A percentile compares a stretch with the other conserved stretches of the same genome.
Conservation (phyloP, 2,888 invertebrate genomes). For the Amblyjoppa fuscipennis region DNA sequence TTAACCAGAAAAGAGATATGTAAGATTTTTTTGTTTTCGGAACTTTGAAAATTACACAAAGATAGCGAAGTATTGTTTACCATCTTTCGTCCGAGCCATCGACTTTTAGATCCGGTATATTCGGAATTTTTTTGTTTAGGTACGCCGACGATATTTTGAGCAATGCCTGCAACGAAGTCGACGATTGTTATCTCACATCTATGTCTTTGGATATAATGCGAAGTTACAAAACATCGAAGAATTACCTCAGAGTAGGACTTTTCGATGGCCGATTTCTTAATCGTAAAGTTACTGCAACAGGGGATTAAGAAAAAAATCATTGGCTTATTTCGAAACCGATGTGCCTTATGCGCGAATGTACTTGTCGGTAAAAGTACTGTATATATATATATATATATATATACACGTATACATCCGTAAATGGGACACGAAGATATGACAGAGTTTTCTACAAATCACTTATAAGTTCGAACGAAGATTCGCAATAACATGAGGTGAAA, state of each 20-base stretch:
- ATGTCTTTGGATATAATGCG: background rate
- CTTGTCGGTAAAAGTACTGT: background rate
- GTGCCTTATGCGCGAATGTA: background rate
- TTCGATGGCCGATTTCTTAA: conserved; percentile 96
- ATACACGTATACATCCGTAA: background rate
- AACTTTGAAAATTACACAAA: background rate
- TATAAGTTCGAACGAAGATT: background rate
- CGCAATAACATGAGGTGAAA: background rate
- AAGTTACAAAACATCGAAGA: background rate
- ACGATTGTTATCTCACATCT: conserved; percentile 5
- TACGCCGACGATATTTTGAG: conserved; percentile 96
- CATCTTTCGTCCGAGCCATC: conserved; percentile 96
- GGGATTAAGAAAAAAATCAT: conserved; percentile 27
- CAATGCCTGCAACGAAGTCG: conserved; percentile 89
- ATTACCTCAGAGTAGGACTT: conserved; percentile 97
- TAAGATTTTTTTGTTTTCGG: background rate
- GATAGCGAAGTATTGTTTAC: conserved; percentile 85
- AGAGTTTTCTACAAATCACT: background rate
- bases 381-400: background rate
- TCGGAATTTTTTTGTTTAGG: conserved; percentile 96
- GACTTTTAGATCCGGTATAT: conserved; percentile 95
- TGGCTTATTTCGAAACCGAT: background rate
- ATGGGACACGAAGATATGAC: background rate
- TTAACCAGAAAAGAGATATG: conserved; percentile 46
- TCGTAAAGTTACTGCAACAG: conserved; percentile 91